Evolutionary conservation across 2,113 vertebrate species (phyloP).

Genomic region (Eudyptes chrysolophus): DNA sequence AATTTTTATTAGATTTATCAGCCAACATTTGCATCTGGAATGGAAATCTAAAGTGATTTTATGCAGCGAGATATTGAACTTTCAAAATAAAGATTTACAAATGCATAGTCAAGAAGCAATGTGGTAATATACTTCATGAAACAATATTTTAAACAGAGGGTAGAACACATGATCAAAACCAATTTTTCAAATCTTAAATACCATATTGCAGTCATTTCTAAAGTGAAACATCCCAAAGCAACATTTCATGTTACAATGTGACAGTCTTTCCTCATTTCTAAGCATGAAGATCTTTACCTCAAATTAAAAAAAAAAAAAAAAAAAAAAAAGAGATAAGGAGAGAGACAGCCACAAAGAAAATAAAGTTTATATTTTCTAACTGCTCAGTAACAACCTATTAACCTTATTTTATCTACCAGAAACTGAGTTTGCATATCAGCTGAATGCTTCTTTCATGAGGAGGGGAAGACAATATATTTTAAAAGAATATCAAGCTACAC

Average conservation of each 20-base stretch:
- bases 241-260: not conserved
- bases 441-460: not conserved
- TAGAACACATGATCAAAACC: not conserved
- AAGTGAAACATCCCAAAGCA: not conserved
- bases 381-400: not conserved
- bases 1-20: constrained; percentile 63
- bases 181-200: constrained; percentile 53
- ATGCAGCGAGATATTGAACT: constrained; percentile 6
- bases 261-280: not conserved
- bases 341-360: not conserved
- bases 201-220: not conserved
- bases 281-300: not conserved
- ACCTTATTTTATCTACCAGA: not conserved
- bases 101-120: not conserved
- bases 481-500: not conserved
- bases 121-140: not conserved
- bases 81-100: constrained; percentile 51
- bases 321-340: not conserved
- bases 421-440: not conserved
- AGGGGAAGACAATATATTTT: not conserved
- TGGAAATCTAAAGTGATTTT: constrained; percentile 30
- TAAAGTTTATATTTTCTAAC: not conserved
- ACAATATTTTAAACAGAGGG: constrained; percentile 2
- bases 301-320: not conserved
- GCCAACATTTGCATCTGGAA: constrained; percentile 6